A percentile compares a stretch with the other conserved stretches of the same genome.
phyloP scores from a whole-genome alignment of 2,888 invertebrate genomes.

The Caenorhabditis imperialis region DNA sequence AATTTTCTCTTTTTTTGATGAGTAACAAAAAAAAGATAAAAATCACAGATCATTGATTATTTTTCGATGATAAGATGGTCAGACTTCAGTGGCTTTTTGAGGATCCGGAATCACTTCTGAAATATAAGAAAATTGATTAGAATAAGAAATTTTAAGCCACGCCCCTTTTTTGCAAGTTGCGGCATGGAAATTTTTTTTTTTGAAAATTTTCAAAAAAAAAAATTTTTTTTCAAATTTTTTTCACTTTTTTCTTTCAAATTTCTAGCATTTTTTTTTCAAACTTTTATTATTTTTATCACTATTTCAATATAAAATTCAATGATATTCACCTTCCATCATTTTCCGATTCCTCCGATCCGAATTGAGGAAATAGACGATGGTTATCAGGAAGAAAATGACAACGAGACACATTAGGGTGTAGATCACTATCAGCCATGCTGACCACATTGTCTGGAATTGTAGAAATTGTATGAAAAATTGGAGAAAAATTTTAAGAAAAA shows the following conservation, averaged over 20 bases:
- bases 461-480: not conserved
- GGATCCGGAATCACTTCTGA: constrained; percentile 38
- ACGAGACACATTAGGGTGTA: constrained; percentile 44
- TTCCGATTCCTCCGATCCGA: constrained; percentile 28
- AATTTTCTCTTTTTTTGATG: too few relatives aligned
- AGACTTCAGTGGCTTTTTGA: constrained; percentile 48
- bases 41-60: not conserved
- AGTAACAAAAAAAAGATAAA: too few relatives aligned
- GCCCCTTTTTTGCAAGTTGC: too few relatives aligned
- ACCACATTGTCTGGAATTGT: constrained; percentile 39
- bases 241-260: not conserved
- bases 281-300: too few relatives aligned
- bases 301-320: too few relatives aligned
- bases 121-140: constrained; percentile 17
- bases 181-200: too few relatives aligned
- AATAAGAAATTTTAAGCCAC: too few relatives aligned
- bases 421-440: constrained; percentile 52
- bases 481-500: not conserved
- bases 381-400: constrained; percentile 49
- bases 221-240: constrained; percentile 1
- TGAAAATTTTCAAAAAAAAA: too few relatives aligned
- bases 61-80: not conserved
- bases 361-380: constrained; percentile 27
- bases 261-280: too few relatives aligned
- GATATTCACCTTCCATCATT: constrained; percentile 30